Evolutionary conservation across 1,140 invertebrate species (phyloP), one percentile per base, ranked within the genome.

Genomic region (Notospermus geniculatus): DNA sequence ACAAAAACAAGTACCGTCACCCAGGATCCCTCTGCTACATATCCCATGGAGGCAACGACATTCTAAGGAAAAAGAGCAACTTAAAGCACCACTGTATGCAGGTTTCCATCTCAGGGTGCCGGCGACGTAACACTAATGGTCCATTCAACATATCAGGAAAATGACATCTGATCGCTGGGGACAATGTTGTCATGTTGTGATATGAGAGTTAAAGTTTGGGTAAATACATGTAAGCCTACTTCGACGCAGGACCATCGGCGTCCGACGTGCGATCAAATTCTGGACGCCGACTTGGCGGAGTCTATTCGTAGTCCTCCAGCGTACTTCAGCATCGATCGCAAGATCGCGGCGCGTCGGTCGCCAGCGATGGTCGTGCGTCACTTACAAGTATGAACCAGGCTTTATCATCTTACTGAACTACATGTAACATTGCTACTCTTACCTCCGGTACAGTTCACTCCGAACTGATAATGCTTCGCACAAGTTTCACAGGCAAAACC

Each of bases 401-500:
- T n/a, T n/a, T n/a, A n/a, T n/a, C n/a, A n/a, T n/a, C n/a, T n/a
- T n/a, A n/a, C n/a, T n/a, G n/a, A n/a, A n/a, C n/a, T n/a, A n/a
- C n/a, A n/a, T n/a, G n/a, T n/a, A n/a, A n/a, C n/a, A n/a, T 7
- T 1, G 2, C 4, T 23, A 9, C 1, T 13, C 54, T 55, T 68
- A 73, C 71, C 68, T 61, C 63, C 54, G 29, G 54, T 55, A 62
- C 71, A 73, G 39, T 63, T 62, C 4, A 25, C 22, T 27, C 71
- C 71, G 54, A 68, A 73, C 25, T 62, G 28, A 1, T 52, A 60
- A 11, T 39, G 23, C 27, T 68, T 54, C 9, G 45, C 22, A 54
- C 71, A 73, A 46, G 57, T 61, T 45, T 71, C 71, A 67, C 71
- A 73, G 0, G 57, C 64, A 39, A 57, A 60, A 11, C 71, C 71